Evolutionary conservation across 1,140 invertebrate genomes (phyloP), one percentile per base, ranked within the genome.

Genomic region (Drosophila lini): DNA sequence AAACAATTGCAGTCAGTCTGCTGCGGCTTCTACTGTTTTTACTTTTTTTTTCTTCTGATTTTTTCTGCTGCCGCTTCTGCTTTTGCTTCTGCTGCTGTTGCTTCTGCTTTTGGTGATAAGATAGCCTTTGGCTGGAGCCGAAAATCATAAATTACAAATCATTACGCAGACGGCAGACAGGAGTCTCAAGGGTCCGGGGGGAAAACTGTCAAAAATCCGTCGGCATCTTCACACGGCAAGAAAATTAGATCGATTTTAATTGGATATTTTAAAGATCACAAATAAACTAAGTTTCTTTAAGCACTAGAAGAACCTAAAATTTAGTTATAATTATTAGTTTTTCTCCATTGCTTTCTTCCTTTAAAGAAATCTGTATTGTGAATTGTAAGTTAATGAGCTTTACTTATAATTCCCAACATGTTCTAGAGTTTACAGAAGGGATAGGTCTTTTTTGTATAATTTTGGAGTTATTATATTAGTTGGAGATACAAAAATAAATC

Each of bases 131-230:
- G 64, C 78, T 71, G 74, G 56, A 60, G 71, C 69, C 75, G 78
- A 71, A 88, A 84, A 78, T 90, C 84, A 89, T 89, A 89, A 89
- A 89, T 90, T 79, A 90, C 84, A 84, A 89, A 89, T 89, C 81
- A 84, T 89, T 89, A 90, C 55, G 68, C 57, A 70, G 77, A 59
- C 67, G 61, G 41, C 64, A 61, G 60, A 79, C 74, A 31, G 47
- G 31, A 77, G 53, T 47, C 53, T 62, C 47, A 38, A 40, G 57
- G 15, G 16, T 22, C 16, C 5, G 22, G 47, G 22, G 47, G 47
- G 40, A 16, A 38, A 31, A 47, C 57, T 67, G 50, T 22, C 70
- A 32, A 59, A 45, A 41, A 25, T 11, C 41, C 58, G 73, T 61
- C 80, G 80, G 80, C 76, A 71, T 68, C 80, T 45, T 83, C 71